Base-by-base conservation (phyloP, 2,113 vertebrate genomes). In the Lanius collurio region DNA sequence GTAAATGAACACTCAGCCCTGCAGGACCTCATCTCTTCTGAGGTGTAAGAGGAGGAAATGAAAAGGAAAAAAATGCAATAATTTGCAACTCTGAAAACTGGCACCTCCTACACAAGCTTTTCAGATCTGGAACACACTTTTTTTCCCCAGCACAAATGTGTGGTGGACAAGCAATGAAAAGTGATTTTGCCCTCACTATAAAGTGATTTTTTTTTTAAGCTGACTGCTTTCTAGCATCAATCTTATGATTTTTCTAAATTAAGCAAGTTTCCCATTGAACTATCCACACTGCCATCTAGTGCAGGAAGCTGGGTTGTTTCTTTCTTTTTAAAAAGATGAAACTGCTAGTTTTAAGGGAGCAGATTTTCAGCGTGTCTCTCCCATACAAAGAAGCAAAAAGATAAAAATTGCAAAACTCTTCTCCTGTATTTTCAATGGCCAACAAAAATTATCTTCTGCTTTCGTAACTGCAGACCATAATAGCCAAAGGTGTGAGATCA, bases 281-380 rank as follows among this genome's bases (percentile, higher is more conserved):
- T 83, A 89, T 35, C 86, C 47, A 90, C 47, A 95, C 88, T 97
- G 95, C 96, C 96, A 97, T 70, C 95, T 96, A 96, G 90, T 89
- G 94, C 90, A 91, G 65, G 74, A 47, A 87, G 37, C 8, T 56
- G n/a, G 9, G 35, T 16, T 87, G 10, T 10, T 15, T 16, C 5
- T 16, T 20, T 53, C 30, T n/a, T 60, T n/a, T 6, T 2, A 4
- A 10, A 75, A 42, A 37, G 1, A 39, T 15, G 5, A 56, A 83
- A 53, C 24, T 57, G 22, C 17, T 44, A 30, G 21, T 31, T 83
- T 62, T 62, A 74, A 78, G 18, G 11, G 19, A 79, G 30, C 62
- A 50, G 18, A 10, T 18, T 59, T 22, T 50, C 53, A 41, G 39
- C 10, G 2, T 33, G 31, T 47, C 93, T 77, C 27, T 88, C 21